Percentiles rank a stretch among this genome's conserved stretches.
Evolutionary conservation across 2,797 vertebrate species (phyloP).

Genomic region (Falco rusticolus): DNA sequence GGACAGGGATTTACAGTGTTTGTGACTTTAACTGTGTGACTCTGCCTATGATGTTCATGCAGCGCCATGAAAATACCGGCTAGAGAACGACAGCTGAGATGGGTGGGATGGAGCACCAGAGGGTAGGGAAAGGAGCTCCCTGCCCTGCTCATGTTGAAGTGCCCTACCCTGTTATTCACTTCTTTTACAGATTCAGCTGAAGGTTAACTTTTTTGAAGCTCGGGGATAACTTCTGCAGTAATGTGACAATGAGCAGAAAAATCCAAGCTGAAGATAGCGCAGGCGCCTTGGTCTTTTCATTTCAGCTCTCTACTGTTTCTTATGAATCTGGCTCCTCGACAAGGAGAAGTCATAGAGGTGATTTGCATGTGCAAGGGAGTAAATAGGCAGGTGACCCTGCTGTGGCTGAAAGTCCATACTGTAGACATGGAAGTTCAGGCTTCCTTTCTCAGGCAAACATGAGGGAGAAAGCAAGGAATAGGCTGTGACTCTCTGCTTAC

Average conservation of each 20-base stretch:
- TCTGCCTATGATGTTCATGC: background rate
- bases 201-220: background rate
- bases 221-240: background rate
- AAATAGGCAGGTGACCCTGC: background rate
- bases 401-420: background rate
- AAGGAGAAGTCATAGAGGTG: background rate
- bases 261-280: background rate
- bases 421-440: background rate
- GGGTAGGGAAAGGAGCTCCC: background rate
- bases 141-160: background rate
- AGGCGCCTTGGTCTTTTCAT: background rate
- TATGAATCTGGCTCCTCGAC: background rate
- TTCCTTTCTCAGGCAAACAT: background rate
- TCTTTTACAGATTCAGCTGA: background rate
- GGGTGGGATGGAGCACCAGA: background rate
- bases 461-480: background rate
- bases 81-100: background rate
- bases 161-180: fast-evolving
- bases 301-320: background rate
- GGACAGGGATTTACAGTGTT: background rate
- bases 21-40: background rate
- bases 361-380: background rate
- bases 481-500: background rate
- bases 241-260: background rate
- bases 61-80: background rate